phyloP scores from a whole-genome alignment of 1,140 invertebrate species.

The Eriosoma lanigerum region DNA sequence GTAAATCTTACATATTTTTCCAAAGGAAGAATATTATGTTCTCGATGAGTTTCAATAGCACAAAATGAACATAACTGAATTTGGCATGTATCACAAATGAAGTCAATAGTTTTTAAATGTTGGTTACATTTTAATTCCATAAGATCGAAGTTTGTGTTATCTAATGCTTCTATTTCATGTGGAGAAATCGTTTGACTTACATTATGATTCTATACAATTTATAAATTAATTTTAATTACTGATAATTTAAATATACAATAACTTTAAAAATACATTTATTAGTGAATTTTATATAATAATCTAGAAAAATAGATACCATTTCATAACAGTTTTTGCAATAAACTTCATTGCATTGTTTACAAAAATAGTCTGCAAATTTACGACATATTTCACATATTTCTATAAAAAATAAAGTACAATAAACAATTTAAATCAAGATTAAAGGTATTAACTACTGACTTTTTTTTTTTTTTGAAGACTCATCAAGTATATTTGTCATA shows the following conservation, averaged over 20 bases:
- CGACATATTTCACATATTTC: neutral
- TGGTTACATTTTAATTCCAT: neutral
- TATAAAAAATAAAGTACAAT: neutral
- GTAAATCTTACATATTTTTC: constrained; percentile 51
- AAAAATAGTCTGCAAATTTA: neutral
- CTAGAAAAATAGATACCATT: neutral
- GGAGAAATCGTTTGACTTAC: neutral
- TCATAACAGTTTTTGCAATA: constrained; percentile 6
- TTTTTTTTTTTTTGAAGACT: neutral
- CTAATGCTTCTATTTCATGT: neutral
- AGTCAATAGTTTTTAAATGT: constrained; percentile 15
- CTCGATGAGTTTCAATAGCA: constrained; percentile 4
- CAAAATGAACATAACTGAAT: neutral
- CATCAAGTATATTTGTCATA: neutral
- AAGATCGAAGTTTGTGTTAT: neutral
- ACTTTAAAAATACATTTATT: no score
- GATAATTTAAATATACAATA: no score
- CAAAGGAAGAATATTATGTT: constrained; percentile 44
- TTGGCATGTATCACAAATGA: constrained; percentile 11
- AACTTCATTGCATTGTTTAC: constrained; percentile 20
- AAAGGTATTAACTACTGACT: constrained; percentile 8
- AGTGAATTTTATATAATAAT: neutral
- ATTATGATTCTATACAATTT: neutral
- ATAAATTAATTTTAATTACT: neutral
- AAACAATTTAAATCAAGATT: neutral